Base-by-base conservation (phyloP, 2,113 vertebrate genomes). In the Pseudorasbora parva region DNA sequence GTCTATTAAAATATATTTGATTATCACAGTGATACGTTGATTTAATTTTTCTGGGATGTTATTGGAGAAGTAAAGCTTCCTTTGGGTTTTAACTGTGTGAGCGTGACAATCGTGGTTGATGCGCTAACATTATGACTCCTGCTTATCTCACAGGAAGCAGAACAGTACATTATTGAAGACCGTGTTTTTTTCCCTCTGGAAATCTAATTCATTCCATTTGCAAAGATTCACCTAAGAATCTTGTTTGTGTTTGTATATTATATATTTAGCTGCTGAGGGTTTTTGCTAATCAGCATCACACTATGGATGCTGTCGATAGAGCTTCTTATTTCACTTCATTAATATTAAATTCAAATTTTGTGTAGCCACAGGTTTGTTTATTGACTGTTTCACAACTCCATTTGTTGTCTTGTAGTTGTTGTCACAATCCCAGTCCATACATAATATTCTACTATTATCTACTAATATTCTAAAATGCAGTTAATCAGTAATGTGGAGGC, bases 1-100 rank as follows among this genome's bases (percentile, higher is more conserved):
- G 68, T 84, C 84, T 89, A 83, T 89, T 86, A 78, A 71, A 79
- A 62, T 69, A 43, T 73, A 86, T 78, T 81, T 51, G 45, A 84
- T 71, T 21, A 37, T 71, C 9, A n/a, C 37, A 71, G 33, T 14
- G 19, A 85, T 81, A 60, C 54, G 73, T 68, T 81, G 37, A 79
- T 86, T 77, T 54, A 72, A 66, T 81, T 81, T 83, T 19, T 45
- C 12, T 21, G 12, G 51, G 14, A 27, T 77, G 62, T 72, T 86
- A 80, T 78, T 74, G 54, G 62, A 51, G 54, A 59, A n/a, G 66
- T 21, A 45, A 57, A 59, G 77, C 27, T 23, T 71, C 68, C 47
- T 37, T 54, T 37, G 66, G 37, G 66, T 15, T 1, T 66, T 33
- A 74, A 37, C 3, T 37, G 33, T n/a, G 3, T 37, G 81, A 57